phyloP scores from a whole-genome alignment of 2,888 invertebrate species.

The Eristalis pertinax region DNA sequence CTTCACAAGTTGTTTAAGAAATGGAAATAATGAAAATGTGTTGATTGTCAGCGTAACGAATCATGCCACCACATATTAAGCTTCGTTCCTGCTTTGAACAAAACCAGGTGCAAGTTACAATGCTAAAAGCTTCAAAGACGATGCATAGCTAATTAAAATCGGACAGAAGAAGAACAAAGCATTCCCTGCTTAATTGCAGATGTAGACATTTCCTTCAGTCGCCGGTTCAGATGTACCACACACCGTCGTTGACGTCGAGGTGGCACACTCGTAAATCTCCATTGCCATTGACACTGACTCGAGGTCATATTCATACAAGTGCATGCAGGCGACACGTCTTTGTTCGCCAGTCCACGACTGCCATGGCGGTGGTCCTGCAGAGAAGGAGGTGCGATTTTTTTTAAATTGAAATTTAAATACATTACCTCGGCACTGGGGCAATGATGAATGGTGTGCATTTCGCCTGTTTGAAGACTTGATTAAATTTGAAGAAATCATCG shows the following conservation, averaged over 20 bases:
- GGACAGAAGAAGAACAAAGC: no score
- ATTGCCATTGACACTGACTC: constrained; percentile 15
- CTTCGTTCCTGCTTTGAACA: no score
- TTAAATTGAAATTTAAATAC: constrained; percentile 13
- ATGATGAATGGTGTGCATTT: not conserved
- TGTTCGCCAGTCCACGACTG: not conserved
- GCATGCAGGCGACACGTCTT: not conserved
- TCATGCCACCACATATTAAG: no score
- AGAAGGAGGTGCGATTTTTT: not conserved
- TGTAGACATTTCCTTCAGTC: not conserved
- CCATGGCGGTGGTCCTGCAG: not conserved
- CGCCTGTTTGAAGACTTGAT: not conserved
- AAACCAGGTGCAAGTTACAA: no score
- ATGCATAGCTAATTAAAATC: no score
- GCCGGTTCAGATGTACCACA: not conserved
- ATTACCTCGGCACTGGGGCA: not conserved
- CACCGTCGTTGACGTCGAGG: not conserved
- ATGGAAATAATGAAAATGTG: no score
- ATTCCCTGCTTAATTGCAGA: not conserved
- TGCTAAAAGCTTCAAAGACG: no score
- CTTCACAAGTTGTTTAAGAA: no score
- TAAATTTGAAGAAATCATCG: not conserved
- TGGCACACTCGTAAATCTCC: not conserved
- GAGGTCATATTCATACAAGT: constrained; percentile 19
- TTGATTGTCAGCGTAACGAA: no score